Percentiles rank a stretch among this genome's conserved stretches.
Evolutionary conservation across 1,140 invertebrate genomes (phyloP).

Genomic region (Tachypleus tridentatus): DNA sequence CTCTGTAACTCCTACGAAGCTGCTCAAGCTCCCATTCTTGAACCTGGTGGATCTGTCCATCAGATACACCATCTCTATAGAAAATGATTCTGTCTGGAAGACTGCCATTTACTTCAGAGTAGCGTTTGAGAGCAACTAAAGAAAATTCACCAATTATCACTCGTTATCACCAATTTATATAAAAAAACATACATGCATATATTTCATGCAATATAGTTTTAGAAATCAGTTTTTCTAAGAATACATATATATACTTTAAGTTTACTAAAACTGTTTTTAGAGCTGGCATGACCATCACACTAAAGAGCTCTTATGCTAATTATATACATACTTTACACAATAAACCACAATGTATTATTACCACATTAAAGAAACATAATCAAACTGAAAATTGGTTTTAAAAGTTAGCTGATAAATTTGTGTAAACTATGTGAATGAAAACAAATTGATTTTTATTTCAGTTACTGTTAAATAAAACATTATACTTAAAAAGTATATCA

Average conservation of each 20-base stretch:
- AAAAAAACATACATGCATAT: slow-evolving; percentile 3
- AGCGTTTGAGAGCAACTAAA: slow-evolving; percentile 31
- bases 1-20: background rate
- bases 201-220: background rate
- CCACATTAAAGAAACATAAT: too few species aligned
- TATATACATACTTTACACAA: too few species aligned
- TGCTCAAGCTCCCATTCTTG: slow-evolving; percentile 35
- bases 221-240: background rate
- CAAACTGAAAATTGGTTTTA: too few species aligned
- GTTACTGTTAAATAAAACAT: too few species aligned
- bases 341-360: too few species aligned
- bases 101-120: slow-evolving; percentile 29
- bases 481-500: too few species aligned
- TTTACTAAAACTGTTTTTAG: background rate
- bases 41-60: slow-evolving; percentile 37
- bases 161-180: background rate
- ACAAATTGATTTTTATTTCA: too few species aligned
- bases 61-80: slow-evolving; percentile 41
- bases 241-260: background rate
- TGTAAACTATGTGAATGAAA: too few species aligned
- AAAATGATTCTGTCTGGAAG: slow-evolving; percentile 36
- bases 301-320: too few species aligned
- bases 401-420: too few species aligned
- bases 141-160: background rate
- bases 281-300: background rate